phyloP scores from a whole-genome alignment of 2,888 invertebrate species.

The Platyscelio sp. region DNA sequence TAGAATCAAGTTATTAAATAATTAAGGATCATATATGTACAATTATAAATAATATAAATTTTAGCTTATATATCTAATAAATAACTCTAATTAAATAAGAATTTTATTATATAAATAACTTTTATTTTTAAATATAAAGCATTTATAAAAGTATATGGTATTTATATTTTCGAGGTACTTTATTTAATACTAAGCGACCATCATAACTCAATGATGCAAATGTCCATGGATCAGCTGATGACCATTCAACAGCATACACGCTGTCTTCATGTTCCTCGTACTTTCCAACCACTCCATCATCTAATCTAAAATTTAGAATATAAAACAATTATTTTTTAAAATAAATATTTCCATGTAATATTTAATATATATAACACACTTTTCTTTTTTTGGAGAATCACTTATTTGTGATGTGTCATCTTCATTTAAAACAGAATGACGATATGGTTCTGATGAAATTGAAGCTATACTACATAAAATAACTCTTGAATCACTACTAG shows the following conservation, averaged over 20 bases:
- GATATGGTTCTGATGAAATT: constrained; percentile 93
- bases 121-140: too few species aligned
- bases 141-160: constrained; percentile 94
- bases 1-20: too few species aligned
- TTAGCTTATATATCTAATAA: too few species aligned
- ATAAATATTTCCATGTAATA: too few species aligned
- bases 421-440: constrained; percentile 86
- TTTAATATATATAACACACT: too few species aligned
- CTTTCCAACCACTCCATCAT: constrained; percentile 95
- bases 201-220: constrained; percentile 99
- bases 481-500: constrained; percentile 97
- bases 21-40: too few species aligned
- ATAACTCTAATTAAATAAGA: too few species aligned
- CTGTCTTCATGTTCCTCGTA: constrained; percentile 99
- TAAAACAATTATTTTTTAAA: constrained; percentile 10
- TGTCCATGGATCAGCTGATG: constrained; percentile 98
- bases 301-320: constrained; percentile 88
- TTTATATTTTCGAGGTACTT: constrained; percentile 97
- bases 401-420: constrained; percentile 85
- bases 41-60: too few species aligned
- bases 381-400: constrained; percentile 85
- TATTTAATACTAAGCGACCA: constrained; percentile 96
- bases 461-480: constrained; percentile 95
- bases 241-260: constrained; percentile 99
- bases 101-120: too few species aligned